Evolutionary conservation across 1,140 invertebrate genomes (phyloP).

Genomic region (Sitodiplosis mosellana): DNA sequence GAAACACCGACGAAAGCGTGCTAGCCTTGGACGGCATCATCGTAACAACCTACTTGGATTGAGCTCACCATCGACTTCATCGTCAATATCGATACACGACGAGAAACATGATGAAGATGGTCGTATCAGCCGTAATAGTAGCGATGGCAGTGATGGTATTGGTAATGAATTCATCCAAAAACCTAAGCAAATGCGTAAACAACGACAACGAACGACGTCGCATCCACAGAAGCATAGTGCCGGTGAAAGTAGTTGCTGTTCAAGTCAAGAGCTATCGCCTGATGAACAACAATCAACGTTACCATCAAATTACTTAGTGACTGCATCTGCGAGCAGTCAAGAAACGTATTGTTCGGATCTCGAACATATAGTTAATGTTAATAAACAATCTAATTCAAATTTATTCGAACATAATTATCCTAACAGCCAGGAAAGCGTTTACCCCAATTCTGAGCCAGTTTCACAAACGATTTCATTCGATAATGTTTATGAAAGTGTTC

Average conservation of each 20-base stretch:
- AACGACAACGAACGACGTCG: background rate
- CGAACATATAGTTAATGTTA: background rate
- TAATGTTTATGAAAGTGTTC: too few relatives aligned
- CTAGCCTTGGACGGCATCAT: too few relatives aligned
- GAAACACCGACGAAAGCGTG: background rate
- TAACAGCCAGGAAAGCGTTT: too few relatives aligned
- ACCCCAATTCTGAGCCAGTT: too few relatives aligned
- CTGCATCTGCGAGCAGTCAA: background rate
- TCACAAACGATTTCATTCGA: too few relatives aligned
- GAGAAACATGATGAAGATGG: background rate
- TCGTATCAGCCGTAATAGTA: background rate
- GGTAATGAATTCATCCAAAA: background rate
- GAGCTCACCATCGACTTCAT: too few relatives aligned
- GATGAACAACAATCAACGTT: background rate
- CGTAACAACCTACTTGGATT: too few relatives aligned
- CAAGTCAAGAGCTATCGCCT: conserved; percentile 1
- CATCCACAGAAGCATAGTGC: background rate
- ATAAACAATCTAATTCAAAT: too few relatives aligned
- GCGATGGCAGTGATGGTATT: background rate
- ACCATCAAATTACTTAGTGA: too few relatives aligned
- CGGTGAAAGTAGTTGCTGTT: background rate
- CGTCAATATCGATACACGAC: too few relatives aligned
- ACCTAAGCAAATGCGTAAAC: background rate
- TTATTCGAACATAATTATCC: too few relatives aligned
- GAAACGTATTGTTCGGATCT: conserved; percentile 1